These are phyloP conservation scores for Nothoprocta pentlandii DNA, from an alignment of 2,113 vertebrate genomes.

Conservation along the genomic window DNA sequence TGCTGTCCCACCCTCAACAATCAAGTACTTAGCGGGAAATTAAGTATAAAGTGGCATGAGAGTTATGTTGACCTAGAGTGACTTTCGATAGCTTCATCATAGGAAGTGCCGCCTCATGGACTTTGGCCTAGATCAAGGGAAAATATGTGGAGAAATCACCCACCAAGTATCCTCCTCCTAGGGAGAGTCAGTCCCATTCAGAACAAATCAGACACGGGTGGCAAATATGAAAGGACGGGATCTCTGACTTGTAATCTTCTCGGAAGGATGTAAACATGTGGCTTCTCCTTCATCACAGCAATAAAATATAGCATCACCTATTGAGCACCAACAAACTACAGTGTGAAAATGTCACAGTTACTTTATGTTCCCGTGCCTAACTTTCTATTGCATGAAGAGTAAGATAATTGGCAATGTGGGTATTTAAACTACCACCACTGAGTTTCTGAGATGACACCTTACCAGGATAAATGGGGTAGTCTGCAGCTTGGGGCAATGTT, in stretches of 20 bases:
- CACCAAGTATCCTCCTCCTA: background rate
- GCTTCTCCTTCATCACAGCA: background rate
- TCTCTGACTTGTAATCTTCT: background rate
- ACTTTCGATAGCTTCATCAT: background rate
- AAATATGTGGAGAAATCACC: background rate
- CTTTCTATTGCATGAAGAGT: background rate
- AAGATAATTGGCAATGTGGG: background rate
- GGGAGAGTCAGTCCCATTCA: background rate
- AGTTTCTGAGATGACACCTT: background rate
- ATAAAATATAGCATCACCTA: background rate
- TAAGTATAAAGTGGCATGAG: background rate
- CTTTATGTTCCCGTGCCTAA: background rate
- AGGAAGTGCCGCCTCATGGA: background rate
- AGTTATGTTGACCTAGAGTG: background rate
- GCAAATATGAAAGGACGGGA: background rate
- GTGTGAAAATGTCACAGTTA: background rate
- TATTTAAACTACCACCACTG: background rate
- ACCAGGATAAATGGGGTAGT: background rate
- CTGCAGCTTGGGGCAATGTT: slow-evolving; percentile 10
- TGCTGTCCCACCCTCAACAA: background rate
- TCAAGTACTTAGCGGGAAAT: background rate
- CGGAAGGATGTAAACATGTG: background rate
- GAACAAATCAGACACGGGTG: background rate
- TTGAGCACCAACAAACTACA: background rate
- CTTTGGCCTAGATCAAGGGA: background rate